phyloP scores from a whole-genome alignment of 2,888 invertebrate species.

The Drosophila anomelani region DNA sequence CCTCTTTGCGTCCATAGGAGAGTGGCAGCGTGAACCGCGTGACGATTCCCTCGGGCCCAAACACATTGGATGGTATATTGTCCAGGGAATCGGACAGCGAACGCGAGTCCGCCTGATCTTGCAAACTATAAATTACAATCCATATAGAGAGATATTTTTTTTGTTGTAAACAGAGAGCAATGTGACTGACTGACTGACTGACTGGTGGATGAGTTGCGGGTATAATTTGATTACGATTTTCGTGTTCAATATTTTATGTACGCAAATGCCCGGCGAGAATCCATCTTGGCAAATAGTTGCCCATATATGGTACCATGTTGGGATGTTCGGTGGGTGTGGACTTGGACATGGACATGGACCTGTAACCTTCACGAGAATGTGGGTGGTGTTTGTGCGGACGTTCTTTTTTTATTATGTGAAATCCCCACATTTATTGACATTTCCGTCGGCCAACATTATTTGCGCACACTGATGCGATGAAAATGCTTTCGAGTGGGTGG shows the following conservation, averaged over 20 bases:
- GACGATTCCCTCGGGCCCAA: constrained; percentile 87
- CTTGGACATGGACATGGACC: constrained; percentile 7
- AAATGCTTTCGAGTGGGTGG: constrained; percentile 6
- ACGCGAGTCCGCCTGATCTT: constrained; percentile 85
- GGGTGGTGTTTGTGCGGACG: constrained; percentile 5
- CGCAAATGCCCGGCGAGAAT: constrained; percentile 21
- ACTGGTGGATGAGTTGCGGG: constrained; percentile 17
- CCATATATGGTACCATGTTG: constrained; percentile 12
- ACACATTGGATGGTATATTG: constrained; percentile 85
- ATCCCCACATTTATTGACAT: constrained; percentile 35
- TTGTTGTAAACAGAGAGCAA: constrained; percentile 19
- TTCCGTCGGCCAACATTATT: constrained; percentile 33
- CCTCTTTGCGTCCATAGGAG: constrained; percentile 91
- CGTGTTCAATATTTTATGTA: constrained; percentile 28
- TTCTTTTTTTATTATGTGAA: constrained; percentile 1
- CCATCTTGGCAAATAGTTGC: constrained; percentile 18
- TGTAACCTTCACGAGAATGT: constrained; percentile 3
- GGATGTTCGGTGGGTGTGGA: constrained; percentile 23
- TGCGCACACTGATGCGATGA: constrained; percentile 29
- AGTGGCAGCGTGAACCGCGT: constrained; percentile 90
- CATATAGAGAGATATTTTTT: constrained; percentile 32
- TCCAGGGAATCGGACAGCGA: constrained; percentile 87
- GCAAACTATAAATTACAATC: constrained; percentile 80
- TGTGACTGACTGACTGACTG: constrained; percentile 7
- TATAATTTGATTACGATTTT: constrained; percentile 27